Evolutionary conservation across 2,888 invertebrate species (phyloP).

Genomic region (Acanthosoma haemorrhoidale): DNA sequence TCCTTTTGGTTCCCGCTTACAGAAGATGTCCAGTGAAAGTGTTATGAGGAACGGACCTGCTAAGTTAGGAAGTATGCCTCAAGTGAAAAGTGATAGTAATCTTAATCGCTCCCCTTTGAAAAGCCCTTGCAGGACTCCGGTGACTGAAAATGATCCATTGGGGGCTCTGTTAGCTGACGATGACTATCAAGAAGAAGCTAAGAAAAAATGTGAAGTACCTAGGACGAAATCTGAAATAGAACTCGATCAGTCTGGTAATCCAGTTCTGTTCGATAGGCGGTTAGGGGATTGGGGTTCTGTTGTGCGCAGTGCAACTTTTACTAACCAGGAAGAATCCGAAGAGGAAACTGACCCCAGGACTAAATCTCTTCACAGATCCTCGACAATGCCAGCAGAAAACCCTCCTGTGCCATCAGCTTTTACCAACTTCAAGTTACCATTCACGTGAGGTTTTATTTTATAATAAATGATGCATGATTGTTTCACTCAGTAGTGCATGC

Average conservation of each 20-base stretch:
- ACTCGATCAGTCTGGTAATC: constrained; percentile 41
- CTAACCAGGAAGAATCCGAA: constrained; percentile 36
- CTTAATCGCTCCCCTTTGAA: constrained; percentile 39
- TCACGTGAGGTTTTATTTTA: constrained; percentile 60
- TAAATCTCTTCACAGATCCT: constrained; percentile 44
- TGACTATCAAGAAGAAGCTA: constrained; percentile 43
- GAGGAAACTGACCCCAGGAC: constrained; percentile 38
- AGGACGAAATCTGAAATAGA: constrained; percentile 41
- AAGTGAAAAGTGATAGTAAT: constrained; percentile 26
- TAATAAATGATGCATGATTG: constrained; percentile 38
- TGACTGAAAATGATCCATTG: constrained; percentile 85
- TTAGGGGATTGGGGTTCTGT: constrained; percentile 40
- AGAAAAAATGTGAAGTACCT: constrained; percentile 29
- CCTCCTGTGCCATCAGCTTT: constrained; percentile 13
- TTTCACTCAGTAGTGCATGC: constrained; percentile 38
- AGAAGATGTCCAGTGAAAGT: constrained; percentile 19
- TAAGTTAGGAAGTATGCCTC: constrained; percentile 17
- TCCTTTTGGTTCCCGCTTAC: constrained; percentile 34
- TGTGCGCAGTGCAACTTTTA: constrained; percentile 47
- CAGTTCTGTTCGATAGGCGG: constrained; percentile 50
- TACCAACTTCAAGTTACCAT: constrained; percentile 73
- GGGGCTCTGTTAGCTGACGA: constrained; percentile 62
- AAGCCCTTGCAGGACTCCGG: constrained; percentile 67
- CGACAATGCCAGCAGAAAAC: constrained; percentile 57
- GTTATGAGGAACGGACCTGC: not conserved